These are phyloP conservation scores for Odontophorus gujanensis DNA, from an alignment of 2,113 vertebrate genomes.

Conservation along the genomic window DNA sequence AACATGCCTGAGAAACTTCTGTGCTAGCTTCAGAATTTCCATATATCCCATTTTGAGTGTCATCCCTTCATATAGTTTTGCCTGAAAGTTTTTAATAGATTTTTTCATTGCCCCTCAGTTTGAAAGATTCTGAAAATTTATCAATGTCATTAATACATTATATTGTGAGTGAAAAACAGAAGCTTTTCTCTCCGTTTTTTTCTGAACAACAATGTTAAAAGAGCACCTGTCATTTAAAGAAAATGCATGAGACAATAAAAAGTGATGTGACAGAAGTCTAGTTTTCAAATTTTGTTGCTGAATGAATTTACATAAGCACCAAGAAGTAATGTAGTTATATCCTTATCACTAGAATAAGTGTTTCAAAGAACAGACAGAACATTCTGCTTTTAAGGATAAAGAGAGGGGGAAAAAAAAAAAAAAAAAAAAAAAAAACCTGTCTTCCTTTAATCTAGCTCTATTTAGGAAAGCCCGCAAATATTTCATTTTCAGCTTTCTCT, in stretches of 20 bases:
- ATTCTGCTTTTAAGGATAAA: neutral
- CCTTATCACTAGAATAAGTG: conserved; percentile 25
- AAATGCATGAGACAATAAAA: neutral
- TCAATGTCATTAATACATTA: neutral
- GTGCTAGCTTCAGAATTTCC: neutral
- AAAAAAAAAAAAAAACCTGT: conserved; percentile 36
- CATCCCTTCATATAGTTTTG: neutral
- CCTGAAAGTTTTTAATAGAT: neutral
- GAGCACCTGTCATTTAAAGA: neutral
- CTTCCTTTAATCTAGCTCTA: conserved; percentile 29
- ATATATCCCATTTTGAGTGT: neutral
- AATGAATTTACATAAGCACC: neutral
- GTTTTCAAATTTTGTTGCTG: neutral
- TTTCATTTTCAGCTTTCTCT: conserved; percentile 45
- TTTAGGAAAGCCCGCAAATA: conserved; percentile 39
- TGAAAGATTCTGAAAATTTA: neutral
- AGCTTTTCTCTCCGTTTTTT: neutral
- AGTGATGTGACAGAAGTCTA: neutral
- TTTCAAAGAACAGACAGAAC: conserved; percentile 47
- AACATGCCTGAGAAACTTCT: neutral
- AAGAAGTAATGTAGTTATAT: conserved; percentile 7
- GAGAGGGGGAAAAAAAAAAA: neutral
- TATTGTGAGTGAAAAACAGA: neutral
- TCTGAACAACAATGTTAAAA: neutral
- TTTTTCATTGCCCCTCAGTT: neutral